These are phyloP conservation scores for Barbus barbus DNA, from an alignment of 2,113 vertebrate species.

Conservation along the genomic window DNA sequence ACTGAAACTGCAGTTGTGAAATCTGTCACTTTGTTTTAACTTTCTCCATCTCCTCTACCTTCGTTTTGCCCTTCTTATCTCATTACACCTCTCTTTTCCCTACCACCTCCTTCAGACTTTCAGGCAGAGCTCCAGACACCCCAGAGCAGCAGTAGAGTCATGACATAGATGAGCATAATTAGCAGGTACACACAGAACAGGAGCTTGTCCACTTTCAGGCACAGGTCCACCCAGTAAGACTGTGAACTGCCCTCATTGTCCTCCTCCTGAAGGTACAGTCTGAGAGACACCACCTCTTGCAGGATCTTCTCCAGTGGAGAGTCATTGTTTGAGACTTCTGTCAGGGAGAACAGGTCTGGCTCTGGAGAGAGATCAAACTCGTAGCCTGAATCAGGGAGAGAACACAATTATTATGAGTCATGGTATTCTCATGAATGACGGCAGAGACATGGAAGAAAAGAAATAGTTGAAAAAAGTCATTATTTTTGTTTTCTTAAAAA, in stretches of 20 bases:
- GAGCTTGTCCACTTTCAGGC: conserved; percentile 77
- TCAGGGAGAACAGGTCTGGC: conserved; percentile 72
- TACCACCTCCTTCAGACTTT: conserved; percentile 24
- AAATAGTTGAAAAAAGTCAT: too few relatives aligned
- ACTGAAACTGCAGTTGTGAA: background rate
- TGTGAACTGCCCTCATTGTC: conserved; percentile 66
- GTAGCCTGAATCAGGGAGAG: conserved; percentile 59
- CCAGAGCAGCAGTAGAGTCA: conserved; percentile 82
- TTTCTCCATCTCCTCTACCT: too few relatives aligned
- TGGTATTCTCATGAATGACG: too few relatives aligned
- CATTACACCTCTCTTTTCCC: background rate
- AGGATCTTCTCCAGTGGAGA: conserved; percentile 74
- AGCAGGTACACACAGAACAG: conserved; percentile 80
- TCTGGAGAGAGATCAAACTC: conserved; percentile 69
- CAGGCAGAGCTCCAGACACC: conserved; percentile 75
- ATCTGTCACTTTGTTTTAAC: background rate
- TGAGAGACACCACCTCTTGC: conserved; percentile 75
- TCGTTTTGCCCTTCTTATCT: background rate
- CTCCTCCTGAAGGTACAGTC: conserved; percentile 68
- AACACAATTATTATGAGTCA: background rate
- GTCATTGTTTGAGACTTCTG: conserved; percentile 57
- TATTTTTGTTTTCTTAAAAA: too few relatives aligned
- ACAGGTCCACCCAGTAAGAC: conserved; percentile 76
- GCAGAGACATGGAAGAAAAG: too few relatives aligned
- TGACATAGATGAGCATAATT: conserved; percentile 72